These are phyloP conservation scores for Heterocephalus glaber DNA, from an alignment of 2,113 vertebrate genomes.

Conservation along the genomic window DNA sequence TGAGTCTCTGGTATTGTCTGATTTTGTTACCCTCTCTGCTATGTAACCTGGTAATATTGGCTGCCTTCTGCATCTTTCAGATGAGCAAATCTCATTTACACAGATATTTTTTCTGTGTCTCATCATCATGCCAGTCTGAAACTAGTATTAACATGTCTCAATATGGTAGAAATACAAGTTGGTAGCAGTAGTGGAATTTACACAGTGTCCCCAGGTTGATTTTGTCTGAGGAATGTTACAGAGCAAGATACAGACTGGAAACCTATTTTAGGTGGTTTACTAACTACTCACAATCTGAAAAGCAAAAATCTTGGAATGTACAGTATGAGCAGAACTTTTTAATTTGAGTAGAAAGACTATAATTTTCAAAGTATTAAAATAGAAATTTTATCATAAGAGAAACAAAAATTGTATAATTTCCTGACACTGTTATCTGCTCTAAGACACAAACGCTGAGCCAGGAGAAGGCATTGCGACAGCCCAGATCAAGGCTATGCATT, in stretches of 20 bases:
- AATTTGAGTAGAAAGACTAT: not conserved
- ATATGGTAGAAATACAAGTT: not conserved
- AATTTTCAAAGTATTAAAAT: too few relatives aligned
- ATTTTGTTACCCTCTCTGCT: not conserved
- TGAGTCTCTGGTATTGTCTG: not conserved
- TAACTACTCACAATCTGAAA: not conserved
- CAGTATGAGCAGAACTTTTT: not conserved
- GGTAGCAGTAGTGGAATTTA: not conserved
- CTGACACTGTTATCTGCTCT: not conserved
- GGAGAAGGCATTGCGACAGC: not conserved
- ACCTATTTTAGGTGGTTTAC: not conserved
- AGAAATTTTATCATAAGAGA: not conserved
- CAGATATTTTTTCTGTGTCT: not conserved
- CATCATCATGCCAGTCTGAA: not conserved
- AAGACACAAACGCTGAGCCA: not conserved
- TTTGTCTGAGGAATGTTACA: not conserved
- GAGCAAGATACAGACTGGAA: not conserved
- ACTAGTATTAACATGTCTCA: not conserved
- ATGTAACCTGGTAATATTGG: not conserved
- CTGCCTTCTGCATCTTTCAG: not conserved
- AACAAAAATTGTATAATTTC: not conserved
- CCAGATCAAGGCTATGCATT: not conserved
- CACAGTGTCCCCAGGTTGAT: too few relatives aligned
- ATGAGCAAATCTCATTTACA: not conserved
- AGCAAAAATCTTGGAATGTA: not conserved